These are phyloP conservation scores for Gymnothorax reevesii DNA, from an alignment of 2,797 vertebrate genomes.

Conservation along the genomic window DNA sequence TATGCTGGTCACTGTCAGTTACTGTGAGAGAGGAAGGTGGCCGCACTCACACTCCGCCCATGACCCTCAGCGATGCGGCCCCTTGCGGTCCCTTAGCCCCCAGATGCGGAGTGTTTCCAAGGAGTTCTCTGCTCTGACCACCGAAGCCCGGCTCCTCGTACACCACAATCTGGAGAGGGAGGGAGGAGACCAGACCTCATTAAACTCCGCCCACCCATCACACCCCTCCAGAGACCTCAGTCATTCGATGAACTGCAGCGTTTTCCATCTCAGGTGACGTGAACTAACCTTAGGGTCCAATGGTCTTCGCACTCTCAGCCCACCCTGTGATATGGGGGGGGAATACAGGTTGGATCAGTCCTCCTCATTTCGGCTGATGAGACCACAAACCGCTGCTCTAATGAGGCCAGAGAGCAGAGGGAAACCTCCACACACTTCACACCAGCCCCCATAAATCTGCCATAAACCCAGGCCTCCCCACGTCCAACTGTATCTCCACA, in stretches of 20 bases:
- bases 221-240: not conserved
- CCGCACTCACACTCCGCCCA: slow-evolving; percentile 82
- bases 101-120: slow-evolving; percentile 68
- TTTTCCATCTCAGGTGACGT: not conserved
- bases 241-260: not conserved
- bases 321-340: slow-evolving; percentile 63
- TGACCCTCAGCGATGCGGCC: slow-evolving; percentile 74
- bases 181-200: slow-evolving; percentile 5
- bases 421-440: slow-evolving; percentile 5
- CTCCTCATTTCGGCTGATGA: not conserved
- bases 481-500: not conserved
- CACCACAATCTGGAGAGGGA: slow-evolving; percentile 74
- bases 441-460: not conserved
- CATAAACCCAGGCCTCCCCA: not conserved
- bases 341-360: slow-evolving; percentile 26
- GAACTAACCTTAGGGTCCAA: slow-evolving; percentile 78
- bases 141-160: slow-evolving; percentile 74
- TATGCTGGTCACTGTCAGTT: not conserved
- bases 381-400: slow-evolving; percentile 30
- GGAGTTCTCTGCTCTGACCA: slow-evolving; percentile 71
- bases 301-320: slow-evolving; percentile 79
- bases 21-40: not conserved
- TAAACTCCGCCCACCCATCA: not conserved
- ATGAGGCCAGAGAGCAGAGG: slow-evolving; percentile 14
- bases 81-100: slow-evolving; percentile 55